Evolutionary conservation across 1,140 invertebrate genomes (phyloP), one percentile per base, ranked within the genome.

Genomic region (Coboldia fuscipes): DNA sequence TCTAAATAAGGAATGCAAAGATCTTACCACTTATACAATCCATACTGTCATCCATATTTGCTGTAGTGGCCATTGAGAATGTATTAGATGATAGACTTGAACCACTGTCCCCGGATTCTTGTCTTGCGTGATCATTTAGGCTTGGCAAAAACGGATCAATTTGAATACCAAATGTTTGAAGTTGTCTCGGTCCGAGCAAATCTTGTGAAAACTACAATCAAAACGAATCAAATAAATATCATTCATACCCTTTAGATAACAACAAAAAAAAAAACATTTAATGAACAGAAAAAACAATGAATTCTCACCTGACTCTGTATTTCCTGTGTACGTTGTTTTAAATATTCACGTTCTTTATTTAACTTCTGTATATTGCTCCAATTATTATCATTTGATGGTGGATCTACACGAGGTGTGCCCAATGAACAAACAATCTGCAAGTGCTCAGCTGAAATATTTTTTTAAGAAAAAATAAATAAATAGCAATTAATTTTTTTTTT

Each of bases 81-180:
- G 73, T 80, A 40, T 60, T 59, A 14, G 57, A 47, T 3, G 72
- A 73, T 62, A 90, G 70, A 44, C 83, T 83, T 21, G 93, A 62
- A 27, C 89, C 89, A 56, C 82, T 88, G 54, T 94, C 89, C 15
- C 79, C 80, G 13, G 83, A 89, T 54, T 92, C 88, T 57, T 93
- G 86, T 36, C 88, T 66, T 34, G 81, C 76, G 56, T 93, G 85
- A 46, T 89, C 82, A 33, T 70, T 72, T 31, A 79, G 64, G 19
- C 75, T 73, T 0, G 70, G 68, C 37, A 88, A 60, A 57, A 88
- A 88, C 20, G 83, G 82, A 56, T 89, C 83, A 57, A 78, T 65
- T 4, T 65, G 60, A 35, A 64, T 48, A 23, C 29, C 41, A 12
- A 37, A 34, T 31, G 37, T 39, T 22, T 39, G 37, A 36, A 34